phyloP scores from a whole-genome alignment of 1,140 invertebrate species.

The Aphaenogaster ashmeadi region DNA sequence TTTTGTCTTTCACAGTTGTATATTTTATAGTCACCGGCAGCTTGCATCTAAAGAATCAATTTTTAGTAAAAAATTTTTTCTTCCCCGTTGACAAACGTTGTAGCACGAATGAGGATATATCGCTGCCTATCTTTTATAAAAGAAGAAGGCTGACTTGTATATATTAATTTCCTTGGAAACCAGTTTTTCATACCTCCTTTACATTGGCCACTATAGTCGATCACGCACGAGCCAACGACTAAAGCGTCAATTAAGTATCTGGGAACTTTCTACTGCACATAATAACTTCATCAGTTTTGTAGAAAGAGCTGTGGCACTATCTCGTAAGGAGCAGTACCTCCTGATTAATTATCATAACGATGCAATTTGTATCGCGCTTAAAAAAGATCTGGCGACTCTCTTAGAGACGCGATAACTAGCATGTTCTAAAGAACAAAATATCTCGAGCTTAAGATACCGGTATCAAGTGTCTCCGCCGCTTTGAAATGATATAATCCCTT shows the following conservation, averaged over 20 bases:
- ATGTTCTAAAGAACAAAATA: not conserved
- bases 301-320: not conserved
- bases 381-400: slow-evolving; percentile 21
- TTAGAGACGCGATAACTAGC: slow-evolving; percentile 10
- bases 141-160: not conserved
- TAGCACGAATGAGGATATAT: not conserved
- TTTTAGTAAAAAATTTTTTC: not conserved
- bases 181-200: slow-evolving; percentile 9
- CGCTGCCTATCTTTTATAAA: not conserved
- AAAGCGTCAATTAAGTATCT: slow-evolving; percentile 8
- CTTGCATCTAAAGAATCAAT: not conserved
- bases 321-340: not conserved
- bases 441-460: not conserved
- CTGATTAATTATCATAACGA: slow-evolving; percentile 36
- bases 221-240: not conserved
- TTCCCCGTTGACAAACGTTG: no score
- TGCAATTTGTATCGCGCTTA: slow-evolving; percentile 25
- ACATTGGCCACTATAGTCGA: not conserved
- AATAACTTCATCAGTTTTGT: slow-evolving; percentile 20
- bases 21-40: not conserved
- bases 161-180: slow-evolving; percentile 5
- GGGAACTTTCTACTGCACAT: slow-evolving; percentile 10
- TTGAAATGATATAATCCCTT: slow-evolving; percentile 4
- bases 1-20: not conserved
- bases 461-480: not conserved